These are phyloP conservation scores for Microplitis deprimator DNA, from an alignment of 2,888 invertebrate genomes.

Conservation along the genomic window DNA sequence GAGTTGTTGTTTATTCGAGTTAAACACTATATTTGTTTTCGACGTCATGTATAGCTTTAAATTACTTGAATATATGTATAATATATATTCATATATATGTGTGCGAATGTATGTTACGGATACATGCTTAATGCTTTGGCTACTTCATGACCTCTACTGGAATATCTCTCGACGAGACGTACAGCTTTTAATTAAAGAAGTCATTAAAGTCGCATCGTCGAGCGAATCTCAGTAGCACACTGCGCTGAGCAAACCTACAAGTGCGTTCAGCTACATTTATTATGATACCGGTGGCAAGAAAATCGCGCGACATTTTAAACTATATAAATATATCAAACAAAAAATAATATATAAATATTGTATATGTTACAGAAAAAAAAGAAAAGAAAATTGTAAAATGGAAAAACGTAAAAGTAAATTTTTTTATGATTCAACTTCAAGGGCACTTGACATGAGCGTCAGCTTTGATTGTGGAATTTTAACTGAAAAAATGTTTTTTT, in stretches of 20 bases:
- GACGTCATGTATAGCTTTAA: neutral
- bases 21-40: neutral
- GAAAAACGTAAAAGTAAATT: slow-evolving; percentile 15
- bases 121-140: slow-evolving; percentile 20
- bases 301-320: slow-evolving; percentile 17
- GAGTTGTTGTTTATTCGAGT: neutral
- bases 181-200: slow-evolving; percentile 54
- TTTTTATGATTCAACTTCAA: slow-evolving; percentile 24
- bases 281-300: slow-evolving; percentile 27
- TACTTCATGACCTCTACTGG: slow-evolving; percentile 22
- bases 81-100: neutral
- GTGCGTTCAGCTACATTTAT: slow-evolving; percentile 33
- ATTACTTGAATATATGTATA: neutral
- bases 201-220: slow-evolving; percentile 53
- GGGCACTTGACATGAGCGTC: slow-evolving; percentile 20
- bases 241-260: slow-evolving; percentile 8
- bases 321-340: neutral
- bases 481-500: slow-evolving; percentile 19
- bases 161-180: slow-evolving; percentile 47
- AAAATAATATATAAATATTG: slow-evolving; percentile 12
- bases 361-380: neutral
- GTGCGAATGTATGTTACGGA: neutral
- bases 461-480: slow-evolving; percentile 22
- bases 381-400: neutral
- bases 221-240: slow-evolving; percentile 31